A percentile compares a stretch with the other conserved stretches of the same genome.
Conservation (phyloP, 2,888 invertebrate species). For the Acanthosepion esculentum region DNA sequence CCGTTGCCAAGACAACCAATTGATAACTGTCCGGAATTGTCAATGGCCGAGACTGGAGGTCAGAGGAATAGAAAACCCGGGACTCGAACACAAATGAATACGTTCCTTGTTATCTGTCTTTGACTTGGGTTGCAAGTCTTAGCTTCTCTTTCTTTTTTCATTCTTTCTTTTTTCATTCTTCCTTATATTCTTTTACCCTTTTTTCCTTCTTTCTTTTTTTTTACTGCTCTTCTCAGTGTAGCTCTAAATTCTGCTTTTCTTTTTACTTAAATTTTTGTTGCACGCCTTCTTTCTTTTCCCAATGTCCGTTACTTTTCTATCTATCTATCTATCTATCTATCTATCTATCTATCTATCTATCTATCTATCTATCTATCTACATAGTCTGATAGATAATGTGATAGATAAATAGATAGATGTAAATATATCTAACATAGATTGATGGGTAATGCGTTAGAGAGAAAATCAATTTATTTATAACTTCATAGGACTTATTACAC, state of each 20-base stretch:
- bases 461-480: too few relatives aligned
- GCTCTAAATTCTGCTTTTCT: neutral
- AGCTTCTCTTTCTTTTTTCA: neutral
- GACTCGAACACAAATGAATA: neutral
- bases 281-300: neutral
- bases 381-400: too few relatives aligned
- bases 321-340: too few relatives aligned
- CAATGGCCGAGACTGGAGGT: constrained; percentile 21
- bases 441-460: too few relatives aligned
- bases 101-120: neutral
- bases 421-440: too few relatives aligned
- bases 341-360: too few relatives aligned
- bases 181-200: neutral
- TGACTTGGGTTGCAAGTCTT: neutral
- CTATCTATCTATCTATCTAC: too few relatives aligned
- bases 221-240: neutral
- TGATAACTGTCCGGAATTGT: constrained; percentile 9
- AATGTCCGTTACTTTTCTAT: too few relatives aligned
- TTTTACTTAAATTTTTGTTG: neutral
- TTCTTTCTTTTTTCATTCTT: too few relatives aligned
- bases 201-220: neutral
- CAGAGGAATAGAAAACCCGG: neutral
- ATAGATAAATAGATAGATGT: too few relatives aligned
- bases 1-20: neutral
- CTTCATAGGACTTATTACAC: too few relatives aligned